Percentiles rank a stretch among this genome's conserved stretches.
These are phyloP conservation scores for Excalfactoria chinensis DNA, from an alignment of 2,113 vertebrate genomes.

Conservation along the genomic window DNA sequence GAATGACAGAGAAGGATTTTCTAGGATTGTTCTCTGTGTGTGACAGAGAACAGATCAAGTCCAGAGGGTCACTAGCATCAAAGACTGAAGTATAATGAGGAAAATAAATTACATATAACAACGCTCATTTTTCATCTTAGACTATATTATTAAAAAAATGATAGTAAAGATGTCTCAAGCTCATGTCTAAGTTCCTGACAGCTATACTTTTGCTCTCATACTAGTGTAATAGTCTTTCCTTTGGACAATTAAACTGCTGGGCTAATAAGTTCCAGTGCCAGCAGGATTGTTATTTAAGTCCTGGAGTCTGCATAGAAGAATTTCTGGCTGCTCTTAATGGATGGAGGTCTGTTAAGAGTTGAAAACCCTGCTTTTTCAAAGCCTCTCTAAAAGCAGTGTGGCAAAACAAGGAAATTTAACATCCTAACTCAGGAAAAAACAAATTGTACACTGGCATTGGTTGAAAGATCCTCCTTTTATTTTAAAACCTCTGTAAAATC, in stretches of 20 bases:
- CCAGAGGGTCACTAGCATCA: not conserved
- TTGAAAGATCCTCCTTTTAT: constrained; percentile 66
- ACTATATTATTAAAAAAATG: not conserved
- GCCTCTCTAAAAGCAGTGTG: not conserved
- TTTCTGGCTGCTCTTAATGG: not conserved
- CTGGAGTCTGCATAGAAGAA: not conserved
- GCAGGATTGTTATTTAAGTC: not conserved
- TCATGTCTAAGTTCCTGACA: not conserved
- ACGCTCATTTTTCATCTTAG: not conserved
- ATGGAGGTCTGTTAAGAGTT: not conserved
- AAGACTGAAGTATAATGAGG: not conserved
- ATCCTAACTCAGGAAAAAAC: not conserved
- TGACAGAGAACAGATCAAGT: not conserved
- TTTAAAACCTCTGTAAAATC: constrained; percentile 77
- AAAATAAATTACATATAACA: not conserved
- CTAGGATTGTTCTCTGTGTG: not conserved
- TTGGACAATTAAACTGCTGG: not conserved
- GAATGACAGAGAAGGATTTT: not conserved
- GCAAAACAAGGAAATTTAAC: not conserved
- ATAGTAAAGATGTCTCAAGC: not conserved
- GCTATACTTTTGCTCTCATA: not conserved
- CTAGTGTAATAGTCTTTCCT: not conserved
- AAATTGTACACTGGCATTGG: not conserved
- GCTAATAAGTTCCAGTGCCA: not conserved
- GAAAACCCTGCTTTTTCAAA: not conserved